Evolutionary conservation across 1,140 invertebrate genomes (phyloP).

Genomic region (Atta texana): DNA sequence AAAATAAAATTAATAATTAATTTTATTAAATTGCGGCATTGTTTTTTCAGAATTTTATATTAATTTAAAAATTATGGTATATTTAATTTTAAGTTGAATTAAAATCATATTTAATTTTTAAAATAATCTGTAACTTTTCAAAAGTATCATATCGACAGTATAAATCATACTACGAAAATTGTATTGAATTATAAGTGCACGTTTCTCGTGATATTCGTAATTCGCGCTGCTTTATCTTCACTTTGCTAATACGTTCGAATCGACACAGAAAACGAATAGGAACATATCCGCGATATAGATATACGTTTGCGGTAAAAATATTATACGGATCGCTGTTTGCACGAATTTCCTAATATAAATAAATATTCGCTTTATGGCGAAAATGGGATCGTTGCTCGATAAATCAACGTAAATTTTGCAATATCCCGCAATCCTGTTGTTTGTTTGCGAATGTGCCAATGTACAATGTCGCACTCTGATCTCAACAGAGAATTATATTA

Average conservation of each 20-base stretch:
- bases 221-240: slow-evolving; percentile 35
- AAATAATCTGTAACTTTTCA: no score
- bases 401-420: slow-evolving; percentile 23
- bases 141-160: not conserved
- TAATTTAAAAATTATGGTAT: no score
- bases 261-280: slow-evolving; percentile 4
- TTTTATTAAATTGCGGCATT: not conserved
- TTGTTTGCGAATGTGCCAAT: slow-evolving; percentile 37
- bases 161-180: slow-evolving; percentile 12
- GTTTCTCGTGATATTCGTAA: not conserved
- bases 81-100: not conserved
- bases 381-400: slow-evolving; percentile 11
- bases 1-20: not conserved
- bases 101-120: not conserved
- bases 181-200: not conserved
- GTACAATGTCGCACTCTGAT: not conserved
- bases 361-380: slow-evolving; percentile 24
- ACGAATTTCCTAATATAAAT: slow-evolving; percentile 27
- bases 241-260: slow-evolving; percentile 19
- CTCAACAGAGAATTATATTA: not conserved
- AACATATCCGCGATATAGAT: not conserved
- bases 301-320: slow-evolving; percentile 18
- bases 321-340: not conserved
- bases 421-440: slow-evolving; percentile 3
- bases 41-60: not conserved